These are phyloP conservation scores for Melanotus villosus DNA, from an alignment of 2,888 invertebrate species.

Conservation along the genomic window DNA sequence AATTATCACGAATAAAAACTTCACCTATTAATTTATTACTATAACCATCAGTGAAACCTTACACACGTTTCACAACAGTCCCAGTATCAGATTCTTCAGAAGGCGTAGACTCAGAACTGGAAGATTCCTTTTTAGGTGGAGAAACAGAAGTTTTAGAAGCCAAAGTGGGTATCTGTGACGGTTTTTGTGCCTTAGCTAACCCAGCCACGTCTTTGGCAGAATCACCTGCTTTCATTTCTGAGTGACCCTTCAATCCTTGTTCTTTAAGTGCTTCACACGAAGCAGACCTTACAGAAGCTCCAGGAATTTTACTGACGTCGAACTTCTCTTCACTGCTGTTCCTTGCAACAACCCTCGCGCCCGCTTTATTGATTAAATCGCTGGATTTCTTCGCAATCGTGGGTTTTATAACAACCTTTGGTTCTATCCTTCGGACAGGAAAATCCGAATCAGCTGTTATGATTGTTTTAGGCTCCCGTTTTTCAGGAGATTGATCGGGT, in stretches of 20 bases:
- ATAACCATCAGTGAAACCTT: too few relatives aligned
- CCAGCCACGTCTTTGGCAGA: neutral
- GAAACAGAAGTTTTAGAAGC: conserved; percentile 58
- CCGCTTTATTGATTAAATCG: conserved; percentile 61
- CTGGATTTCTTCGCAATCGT: conserved; percentile 66
- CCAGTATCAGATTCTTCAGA: conserved; percentile 67
- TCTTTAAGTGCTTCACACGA: conserved; percentile 4
- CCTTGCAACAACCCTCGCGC: conserved; percentile 70
- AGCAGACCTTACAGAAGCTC: neutral
- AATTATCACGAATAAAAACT: too few relatives aligned
- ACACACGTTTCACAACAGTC: conserved; percentile 65
- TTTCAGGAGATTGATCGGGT: conserved; percentile 28
- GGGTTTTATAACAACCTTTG: conserved; percentile 76
- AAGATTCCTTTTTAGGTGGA: conserved; percentile 61
- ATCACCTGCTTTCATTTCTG: conserved; percentile 18
- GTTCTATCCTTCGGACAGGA: conserved; percentile 69
- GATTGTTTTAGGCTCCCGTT: conserved; percentile 66
- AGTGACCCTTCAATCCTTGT: conserved; percentile 29
- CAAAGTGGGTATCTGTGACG: conserved; percentile 65
- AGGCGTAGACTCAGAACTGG: conserved; percentile 73
- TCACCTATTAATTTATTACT: too few relatives aligned
- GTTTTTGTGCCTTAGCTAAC: conserved; percentile 50
- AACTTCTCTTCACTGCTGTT: conserved; percentile 56
- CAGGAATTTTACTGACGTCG: conserved; percentile 36
- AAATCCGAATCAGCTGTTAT: conserved; percentile 70